Base-by-base conservation (phyloP, 2,797 vertebrate species). In the Sebastes matsubarae region DNA sequence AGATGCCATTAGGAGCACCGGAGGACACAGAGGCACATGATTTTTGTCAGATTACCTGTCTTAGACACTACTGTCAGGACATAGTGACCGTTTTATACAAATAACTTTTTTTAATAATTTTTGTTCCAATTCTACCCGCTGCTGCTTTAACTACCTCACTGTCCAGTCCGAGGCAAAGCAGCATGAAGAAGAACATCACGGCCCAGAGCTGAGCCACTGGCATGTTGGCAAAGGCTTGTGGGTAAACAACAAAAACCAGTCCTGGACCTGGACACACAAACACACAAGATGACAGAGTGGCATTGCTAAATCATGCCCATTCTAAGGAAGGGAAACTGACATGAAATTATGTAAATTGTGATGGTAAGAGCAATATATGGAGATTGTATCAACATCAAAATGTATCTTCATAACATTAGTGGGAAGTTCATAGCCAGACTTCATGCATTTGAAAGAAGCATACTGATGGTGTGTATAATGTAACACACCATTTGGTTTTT, bases 201-300 rank as follows among this genome's bases (percentile, higher is more conserved):
- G 92, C 94, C 96, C 96, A 96, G n/a, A 96, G 91, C 60, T 96
- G 95, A 87, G 95, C 38, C n/a, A 95, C 80, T 1, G 96, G 95
- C 96, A 96, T 96, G 30, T 85, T 96, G 57, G 90, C 87, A 91
- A 96, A 95, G 83, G 96, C 95, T 94, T 96, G 96, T 86, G 96
- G 96, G 88, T 96, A 96, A 81, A 96, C 93, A 59, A 96, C 71
- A 78, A 76, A 96, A 87, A 96, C 96, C 55, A 96, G 80, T 14
- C 94, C 95, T 64, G 95, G 95, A 75, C 96, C 96, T 96, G 27
- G 9, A 69, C 1, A 70, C 61, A 82, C 50, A 81, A 27, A 75
- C 12, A 73, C 24, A 32, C 32, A 76, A 50, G 3, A 73, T 38
- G 34, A 55, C 22, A 80, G 34, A 1, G 3, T 8, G 16, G 13